These are phyloP conservation scores for Nyctibius grandis DNA, from an alignment of 2,797 vertebrate genomes.

Conservation along the genomic window DNA sequence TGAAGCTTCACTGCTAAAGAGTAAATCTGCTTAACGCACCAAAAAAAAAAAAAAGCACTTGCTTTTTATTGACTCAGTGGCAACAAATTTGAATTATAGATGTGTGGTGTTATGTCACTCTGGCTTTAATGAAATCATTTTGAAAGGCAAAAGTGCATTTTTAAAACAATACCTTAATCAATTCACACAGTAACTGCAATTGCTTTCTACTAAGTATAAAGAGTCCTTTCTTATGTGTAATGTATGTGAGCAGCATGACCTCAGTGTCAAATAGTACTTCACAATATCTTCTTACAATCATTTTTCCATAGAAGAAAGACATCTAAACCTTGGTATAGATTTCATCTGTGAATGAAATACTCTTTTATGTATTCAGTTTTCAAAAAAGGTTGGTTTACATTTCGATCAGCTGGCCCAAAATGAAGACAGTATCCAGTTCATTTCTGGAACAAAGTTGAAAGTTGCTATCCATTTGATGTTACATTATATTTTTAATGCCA, in stretches of 20 bases:
- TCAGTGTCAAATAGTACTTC: constrained; percentile 5
- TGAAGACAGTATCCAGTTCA: neutral
- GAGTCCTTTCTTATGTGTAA: neutral
- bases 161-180: constrained; percentile 61
- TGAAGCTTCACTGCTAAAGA: constrained; percentile 66
- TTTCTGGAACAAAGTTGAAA: constrained; percentile 16
- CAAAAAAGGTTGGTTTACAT: neutral
- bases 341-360: constrained; percentile 4
- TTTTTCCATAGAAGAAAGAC: neutral
- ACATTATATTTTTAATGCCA: neutral
- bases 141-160: constrained; percentile 32
- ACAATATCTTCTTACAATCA: constrained; percentile 2
- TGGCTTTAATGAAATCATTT: constrained; percentile 25
- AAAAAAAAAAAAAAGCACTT: neutral
- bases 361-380: neutral
- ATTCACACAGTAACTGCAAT: constrained; percentile 45
- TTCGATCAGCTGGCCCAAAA: neutral
- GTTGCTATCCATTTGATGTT: neutral
- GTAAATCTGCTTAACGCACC: constrained; percentile 74
- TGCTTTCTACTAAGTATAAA: constrained; percentile 32
- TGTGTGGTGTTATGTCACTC: constrained; percentile 15
- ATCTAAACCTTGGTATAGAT: constrained; percentile 9
- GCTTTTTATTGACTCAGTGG: constrained; percentile 6
- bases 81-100: constrained; percentile 58
- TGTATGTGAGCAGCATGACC: neutral